These are phyloP conservation scores for Iguana delicatissima DNA, from an alignment of 2,797 vertebrate genomes.

Conservation along the genomic window DNA sequence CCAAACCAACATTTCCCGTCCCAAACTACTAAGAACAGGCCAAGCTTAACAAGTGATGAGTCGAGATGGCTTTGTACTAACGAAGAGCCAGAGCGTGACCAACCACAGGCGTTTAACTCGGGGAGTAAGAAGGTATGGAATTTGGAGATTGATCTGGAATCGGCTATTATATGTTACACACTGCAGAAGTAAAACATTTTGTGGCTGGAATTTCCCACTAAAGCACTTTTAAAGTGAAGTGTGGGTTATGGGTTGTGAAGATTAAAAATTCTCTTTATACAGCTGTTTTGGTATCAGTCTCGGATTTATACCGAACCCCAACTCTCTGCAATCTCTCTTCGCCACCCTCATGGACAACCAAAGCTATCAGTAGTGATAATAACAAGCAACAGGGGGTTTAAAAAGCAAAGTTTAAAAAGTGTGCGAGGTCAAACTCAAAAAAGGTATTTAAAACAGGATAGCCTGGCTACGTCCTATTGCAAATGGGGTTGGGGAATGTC, in stretches of 20 bases:
- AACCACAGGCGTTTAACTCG: no score
- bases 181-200: no score
- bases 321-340: conserved; percentile 22
- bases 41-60: background rate
- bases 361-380: conserved; percentile 36
- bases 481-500: background rate
- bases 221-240: background rate
- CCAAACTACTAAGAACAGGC: background rate
- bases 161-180: background rate
- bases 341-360: conserved; percentile 18
- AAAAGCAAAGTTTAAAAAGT: conserved; percentile 44
- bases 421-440: conserved; percentile 46
- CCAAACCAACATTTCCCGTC: background rate
- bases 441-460: background rate
- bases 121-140: background rate
- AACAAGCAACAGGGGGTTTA: conserved; percentile 7
- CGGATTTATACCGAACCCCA: conserved; percentile 33
- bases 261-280: background rate
- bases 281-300: background rate
- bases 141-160: background rate
- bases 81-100: background rate
- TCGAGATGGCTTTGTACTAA: background rate
- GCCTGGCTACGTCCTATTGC: background rate
- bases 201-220: background rate
- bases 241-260: background rate